A percentile compares a stretch with the other conserved stretches of the same genome.
phyloP scores from a whole-genome alignment of 2,888 invertebrate species.

The Epinotia demarniana region DNA sequence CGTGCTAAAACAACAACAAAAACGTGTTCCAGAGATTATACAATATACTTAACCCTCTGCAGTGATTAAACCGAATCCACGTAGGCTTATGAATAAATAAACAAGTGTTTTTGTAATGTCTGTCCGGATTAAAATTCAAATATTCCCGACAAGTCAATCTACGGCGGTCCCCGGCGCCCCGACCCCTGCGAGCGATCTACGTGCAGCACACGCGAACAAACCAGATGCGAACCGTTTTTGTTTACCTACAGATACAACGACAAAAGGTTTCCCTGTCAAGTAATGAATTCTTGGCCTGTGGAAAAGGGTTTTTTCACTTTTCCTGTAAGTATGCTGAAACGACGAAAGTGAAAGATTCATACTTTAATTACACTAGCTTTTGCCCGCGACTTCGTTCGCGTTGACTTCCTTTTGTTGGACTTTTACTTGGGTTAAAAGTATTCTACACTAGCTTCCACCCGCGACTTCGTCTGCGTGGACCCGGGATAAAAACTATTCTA shows the following conservation, averaged over 20 bases:
- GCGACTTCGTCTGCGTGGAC: too few species aligned
- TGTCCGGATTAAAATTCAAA: slow-evolving; percentile 83
- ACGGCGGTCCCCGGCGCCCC: slow-evolving; percentile 73
- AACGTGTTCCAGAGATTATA: slow-evolving; percentile 43
- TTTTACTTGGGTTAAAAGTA: too few species aligned
- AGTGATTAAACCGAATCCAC: slow-evolving; percentile 53
- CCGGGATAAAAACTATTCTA: too few species aligned
- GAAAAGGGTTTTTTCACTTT: too few species aligned
- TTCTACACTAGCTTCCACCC: too few species aligned
- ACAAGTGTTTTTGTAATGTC: slow-evolving; percentile 76
- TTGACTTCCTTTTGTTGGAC: too few species aligned
- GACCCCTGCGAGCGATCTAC: slow-evolving; percentile 60
- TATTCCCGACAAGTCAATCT: slow-evolving; percentile 86
- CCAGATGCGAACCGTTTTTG: slow-evolving; percentile 48
- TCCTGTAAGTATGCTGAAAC: too few species aligned
- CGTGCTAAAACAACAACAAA: slow-evolving; percentile 36
- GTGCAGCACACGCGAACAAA: slow-evolving; percentile 54
- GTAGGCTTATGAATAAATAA: slow-evolving; percentile 80
- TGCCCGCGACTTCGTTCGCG: too few species aligned
- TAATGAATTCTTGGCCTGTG: too few species aligned
- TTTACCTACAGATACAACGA: neutral
- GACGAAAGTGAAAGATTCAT: too few species aligned
- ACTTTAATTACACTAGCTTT: too few species aligned
- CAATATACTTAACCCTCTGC: slow-evolving; percentile 53
- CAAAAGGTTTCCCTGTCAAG: too few species aligned